Evolutionary conservation across 2,797 vertebrate species (phyloP), one percentile per base, ranked within the genome.

Genomic region (Gymnodraco acuticeps): DNA sequence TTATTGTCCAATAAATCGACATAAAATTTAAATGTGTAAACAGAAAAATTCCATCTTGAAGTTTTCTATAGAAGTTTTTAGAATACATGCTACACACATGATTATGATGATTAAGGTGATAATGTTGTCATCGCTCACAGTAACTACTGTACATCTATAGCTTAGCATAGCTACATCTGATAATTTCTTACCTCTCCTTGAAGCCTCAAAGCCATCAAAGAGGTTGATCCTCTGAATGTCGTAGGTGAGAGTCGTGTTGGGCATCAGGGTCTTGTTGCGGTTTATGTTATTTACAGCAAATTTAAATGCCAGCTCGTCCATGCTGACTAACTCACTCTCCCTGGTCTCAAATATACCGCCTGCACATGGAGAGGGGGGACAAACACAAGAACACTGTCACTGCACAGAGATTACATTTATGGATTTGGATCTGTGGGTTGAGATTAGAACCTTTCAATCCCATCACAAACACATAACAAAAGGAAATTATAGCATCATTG

Each of bases 141-240:
- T 48, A 41, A 56, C 48, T 17, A 58, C 45, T 43, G 20, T 16
- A 31, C 42, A 58, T 8, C 14, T 23, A 11, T 58, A 50, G 17
- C 20, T 58, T 33, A 47, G 15, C 10, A 41, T 3, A 19, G 3
- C 4, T 13, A 13, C 1, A 2, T 19, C 0, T 31, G 48, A 46
- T 52, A 4, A 41, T 46, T 23, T 61, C 90, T 87, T 93, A 99
- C 98, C 98, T 97, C 97, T 96, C 85, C 97, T 94, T 0, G 97
- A 99, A 63, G 98, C 98, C 94, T 99, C 98, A 68, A 99, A 99
- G 73, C 98, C 98, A 83, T 99, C 98, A 66, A 98, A 99, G 58
- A 97, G 93, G 92, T 98, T 99, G 93, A 99, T 97, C 92, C 97
- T 96, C 96, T 99, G 98, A 83, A 99, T 97, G 92, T 99, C 98